Base-by-base conservation (phyloP, 2,797 vertebrate genomes). In the Gymnodraco acuticeps region DNA sequence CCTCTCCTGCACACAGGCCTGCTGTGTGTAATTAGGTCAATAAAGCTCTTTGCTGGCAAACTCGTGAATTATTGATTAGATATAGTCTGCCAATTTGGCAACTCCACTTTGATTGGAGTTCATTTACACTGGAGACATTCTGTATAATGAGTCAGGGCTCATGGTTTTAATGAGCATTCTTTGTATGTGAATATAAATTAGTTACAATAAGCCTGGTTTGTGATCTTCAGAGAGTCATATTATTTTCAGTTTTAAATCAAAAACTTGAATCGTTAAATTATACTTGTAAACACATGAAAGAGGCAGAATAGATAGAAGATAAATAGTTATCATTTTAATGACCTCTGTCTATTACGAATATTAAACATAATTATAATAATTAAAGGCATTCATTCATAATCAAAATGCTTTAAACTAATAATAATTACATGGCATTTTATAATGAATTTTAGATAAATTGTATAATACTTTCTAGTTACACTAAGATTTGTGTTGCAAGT, bases 51-150 rank as follows among this genome's bases (percentile, higher is more conserved):
- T 77, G 50, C 83, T 78, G 80, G 67, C 63, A 88, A 81, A 83
- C 66, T 78, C 74, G 78, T 93, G 74, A 91, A 90, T 91, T 83
- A 91, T 91, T 89, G 82, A 91, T 87, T 63, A 11, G 58, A 23
- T 46, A 17, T 11, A 66, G 79, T 86, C 83, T 85, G 87, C 74
- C 81, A 87, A 53, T 78, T 75, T 69, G 68, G 62, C 68, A 80
- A 70, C 65, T 76, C 20, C 54, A 20, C 71, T 75, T 77, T 74
- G 47, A 64, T 8, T 65, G 14, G 65, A 71, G 47, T 84, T 86
- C 27, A 11, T 73, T 80, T 70, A 73, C 69, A 51, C 60, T 15
- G 53, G 74, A 87, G 63, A 85, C 55, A 7, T 20, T 62, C 54
- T 46, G 70, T 4, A 59, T 75, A 70, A 83, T 70, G 72, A 83